phyloP scores from a whole-genome alignment of 1,140 invertebrate genomes.

The Oryctes rhinoceros region DNA sequence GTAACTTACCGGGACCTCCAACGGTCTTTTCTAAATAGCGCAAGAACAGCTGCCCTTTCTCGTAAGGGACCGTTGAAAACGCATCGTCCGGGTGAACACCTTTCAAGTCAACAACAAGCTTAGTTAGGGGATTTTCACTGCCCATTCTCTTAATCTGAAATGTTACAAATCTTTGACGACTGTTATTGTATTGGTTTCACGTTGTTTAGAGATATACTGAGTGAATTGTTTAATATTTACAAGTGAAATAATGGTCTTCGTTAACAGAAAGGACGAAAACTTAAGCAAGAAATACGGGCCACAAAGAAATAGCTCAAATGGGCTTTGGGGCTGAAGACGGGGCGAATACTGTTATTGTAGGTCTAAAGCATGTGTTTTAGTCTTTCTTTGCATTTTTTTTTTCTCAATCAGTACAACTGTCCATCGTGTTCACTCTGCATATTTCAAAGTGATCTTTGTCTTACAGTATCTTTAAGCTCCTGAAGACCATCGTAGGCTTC shows the following conservation, averaged over 20 bases:
- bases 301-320: too few species aligned
- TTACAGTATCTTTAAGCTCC: slow-evolving; percentile 37
- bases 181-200: neutral
- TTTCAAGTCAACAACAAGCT: slow-evolving; percentile 68
- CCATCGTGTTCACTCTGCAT: too few species aligned
- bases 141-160: slow-evolving; percentile 69
- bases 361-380: too few species aligned
- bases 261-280: too few species aligned
- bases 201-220: neutral
- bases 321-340: too few species aligned
- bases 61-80: slow-evolving; percentile 90
- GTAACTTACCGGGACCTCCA: slow-evolving; percentile 44
- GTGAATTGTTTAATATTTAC: too few species aligned
- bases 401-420: too few species aligned
- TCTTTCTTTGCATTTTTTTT: too few species aligned
- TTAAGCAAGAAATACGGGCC: too few species aligned
- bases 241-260: too few species aligned
- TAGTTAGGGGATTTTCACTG: slow-evolving; percentile 43
- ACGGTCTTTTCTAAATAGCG: slow-evolving; percentile 14
- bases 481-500: slow-evolving; percentile 67
- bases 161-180: neutral
- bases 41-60: slow-evolving; percentile 86
- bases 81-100: slow-evolving; percentile 92
- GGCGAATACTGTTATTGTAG: too few species aligned
- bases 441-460: neutral